Base-by-base conservation (phyloP, 2,888 invertebrate genomes). In the Pseudoips prasinana region DNA sequence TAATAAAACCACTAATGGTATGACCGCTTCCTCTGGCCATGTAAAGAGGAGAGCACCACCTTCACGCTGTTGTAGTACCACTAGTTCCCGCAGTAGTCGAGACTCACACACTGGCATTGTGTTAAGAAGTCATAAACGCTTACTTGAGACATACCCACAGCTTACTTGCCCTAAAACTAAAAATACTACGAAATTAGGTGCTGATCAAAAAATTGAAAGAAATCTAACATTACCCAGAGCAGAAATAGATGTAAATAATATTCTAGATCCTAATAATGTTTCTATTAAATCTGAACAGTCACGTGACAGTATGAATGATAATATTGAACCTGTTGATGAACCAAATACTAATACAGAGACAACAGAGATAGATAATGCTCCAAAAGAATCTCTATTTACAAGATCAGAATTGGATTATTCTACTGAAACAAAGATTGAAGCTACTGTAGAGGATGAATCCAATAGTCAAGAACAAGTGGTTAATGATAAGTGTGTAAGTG, bases 51-150 rank as follows among this genome's bases (percentile, higher is more conserved):
- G 77, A 60, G 80, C 80, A 20, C 73, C 77, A 3, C 72, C 76
- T 1, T 75, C 85, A 8, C 71, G 85, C 8, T 86, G 87, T 48
- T 84, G 82, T 57, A 87, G 86, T 56, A 72, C 81, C 22, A 73
- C 90, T 7, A 90, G 91, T 63, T 89, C 90, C 36, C 75, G 86
- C 10, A 84, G 87, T 52, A 86, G 83, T 64, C 68, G 77, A 24
- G 89, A 89, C 47, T 84, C 84, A 1, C 78, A 85, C 46, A 67
- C 83, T 46, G 91, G 92, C 28, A 92, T 92, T 57, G 91, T 90
- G 29, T 75, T 92, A 58, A 83, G 92, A 52, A 92, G 90, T 76
- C 92, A 92, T 64, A 91, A 91, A 74, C 87, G 90, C 45, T 82
- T 92, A 25, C 56, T 79, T 36, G 87, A 87, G 31, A 66, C 67